Percentiles rank a stretch among this genome's conserved stretches.
phyloP scores from a whole-genome alignment of 2,888 invertebrate genomes.

The Itoplectis maculator region DNA sequence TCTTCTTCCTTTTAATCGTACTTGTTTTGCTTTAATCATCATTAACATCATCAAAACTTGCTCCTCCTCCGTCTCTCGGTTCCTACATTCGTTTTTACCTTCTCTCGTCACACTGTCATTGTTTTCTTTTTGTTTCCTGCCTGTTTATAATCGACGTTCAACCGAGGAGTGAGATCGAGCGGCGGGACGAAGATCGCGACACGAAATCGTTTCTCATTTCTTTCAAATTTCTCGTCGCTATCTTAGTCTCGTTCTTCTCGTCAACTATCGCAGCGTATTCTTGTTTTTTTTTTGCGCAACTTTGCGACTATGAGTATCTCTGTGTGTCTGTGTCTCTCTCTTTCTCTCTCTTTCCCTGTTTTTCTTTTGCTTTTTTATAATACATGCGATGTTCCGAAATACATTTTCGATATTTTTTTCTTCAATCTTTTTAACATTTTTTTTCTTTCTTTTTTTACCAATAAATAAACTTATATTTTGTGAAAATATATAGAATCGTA shows the following conservation, averaged over 20 bases:
- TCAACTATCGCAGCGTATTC: conserved; percentile 5
- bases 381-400: conserved; percentile 70
- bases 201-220: conserved; percentile 52
- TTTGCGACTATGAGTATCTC: conserved; percentile 54
- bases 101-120: conserved; percentile 50
- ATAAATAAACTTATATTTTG: conserved; percentile 82
- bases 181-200: conserved; percentile 21
- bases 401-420: conserved; percentile 50
- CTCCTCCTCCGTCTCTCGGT: conserved; percentile 18
- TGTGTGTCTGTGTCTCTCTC: conserved; percentile 42
- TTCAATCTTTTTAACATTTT: conserved; percentile 20
- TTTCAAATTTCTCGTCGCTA: conserved; percentile 30
- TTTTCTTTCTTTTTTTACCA: conserved; percentile 71
- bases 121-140: conserved; percentile 67
- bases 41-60: conserved; percentile 48
- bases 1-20: conserved; percentile 43
- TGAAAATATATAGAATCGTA: conserved; percentile 80
- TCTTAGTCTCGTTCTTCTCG: conserved; percentile 37
- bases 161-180: conserved; percentile 15
- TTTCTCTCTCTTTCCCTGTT: conserved; percentile 43
- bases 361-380: conserved; percentile 32
- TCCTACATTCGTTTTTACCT: not conserved
- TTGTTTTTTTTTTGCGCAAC: conserved; percentile 22
- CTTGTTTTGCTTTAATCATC: conserved; percentile 62
- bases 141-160: conserved; percentile 51